Evolutionary conservation across 2,888 invertebrate species (phyloP).

Genomic region (Scaptomyza flava): DNA sequence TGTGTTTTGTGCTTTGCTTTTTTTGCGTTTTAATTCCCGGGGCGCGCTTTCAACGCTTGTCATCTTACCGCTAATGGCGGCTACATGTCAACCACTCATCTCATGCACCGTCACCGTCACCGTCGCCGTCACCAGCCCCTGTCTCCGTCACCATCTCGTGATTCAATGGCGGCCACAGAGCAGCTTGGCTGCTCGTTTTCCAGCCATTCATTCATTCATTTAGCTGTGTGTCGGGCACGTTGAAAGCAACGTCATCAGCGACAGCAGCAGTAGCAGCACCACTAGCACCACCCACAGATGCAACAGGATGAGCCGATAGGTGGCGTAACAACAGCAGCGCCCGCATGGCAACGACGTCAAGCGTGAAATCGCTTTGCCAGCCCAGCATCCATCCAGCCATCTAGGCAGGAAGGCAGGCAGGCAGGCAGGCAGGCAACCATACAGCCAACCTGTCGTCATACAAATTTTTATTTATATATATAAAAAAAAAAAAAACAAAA

Average conservation of each 20-base stretch:
- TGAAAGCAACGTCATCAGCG: constrained; percentile 45
- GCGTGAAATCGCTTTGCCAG: constrained; percentile 76
- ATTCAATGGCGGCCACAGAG: background rate
- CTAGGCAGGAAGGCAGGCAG: constrained; percentile 16
- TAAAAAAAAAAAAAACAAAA: constrained; percentile 42
- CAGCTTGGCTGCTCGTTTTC: constrained; percentile 59
- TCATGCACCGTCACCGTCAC: constrained; percentile 34
- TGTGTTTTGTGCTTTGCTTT: background rate
- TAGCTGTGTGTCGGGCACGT: constrained; percentile 37
- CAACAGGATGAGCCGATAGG: constrained; percentile 58
- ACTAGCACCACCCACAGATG: constrained; percentile 18
- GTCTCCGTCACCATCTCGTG: constrained; percentile 1
- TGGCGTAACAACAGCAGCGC: constrained; percentile 59
- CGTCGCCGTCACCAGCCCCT: constrained; percentile 8
- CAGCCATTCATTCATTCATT: constrained; percentile 65
- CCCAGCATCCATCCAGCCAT: constrained; percentile 13
- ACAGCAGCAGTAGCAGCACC: constrained; percentile 2
- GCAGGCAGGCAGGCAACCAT: constrained; percentile 16
- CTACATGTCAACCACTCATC: constrained; percentile 80
- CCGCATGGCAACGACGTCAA: constrained; percentile 60
- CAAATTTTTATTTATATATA: constrained; percentile 68
- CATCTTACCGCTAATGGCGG: constrained; percentile 80
- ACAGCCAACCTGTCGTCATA: constrained; percentile 76
- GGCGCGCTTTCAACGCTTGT: constrained; percentile 78
- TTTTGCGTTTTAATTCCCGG: constrained; percentile 65